Base-by-base conservation (phyloP, 23 tunicate genomes). In the Styela plicata region DNA sequence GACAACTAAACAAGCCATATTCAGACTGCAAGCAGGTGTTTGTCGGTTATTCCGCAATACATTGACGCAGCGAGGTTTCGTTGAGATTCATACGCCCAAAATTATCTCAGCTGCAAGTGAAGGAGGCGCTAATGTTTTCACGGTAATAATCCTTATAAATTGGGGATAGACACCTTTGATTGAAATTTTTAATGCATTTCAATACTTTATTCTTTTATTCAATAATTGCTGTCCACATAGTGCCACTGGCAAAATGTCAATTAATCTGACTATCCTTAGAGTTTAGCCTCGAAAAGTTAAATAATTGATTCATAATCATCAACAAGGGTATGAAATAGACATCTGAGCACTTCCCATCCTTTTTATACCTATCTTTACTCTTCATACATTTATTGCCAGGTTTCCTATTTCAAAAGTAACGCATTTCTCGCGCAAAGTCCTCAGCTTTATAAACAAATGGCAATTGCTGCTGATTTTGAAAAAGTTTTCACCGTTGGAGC, bases 391-490 rank as follows among this genome's bases (percentile, higher is more conserved):
- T 61, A 21, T 19, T 24, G 17, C 24, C 66, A 92, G 97, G 89
- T 93, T 0, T 89, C 95, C 1, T 96, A 96, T 82, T 96, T 96
- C 90, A 91, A 91, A 78, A 75, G 90, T 2, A 88, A 85, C 73
- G 99, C 99, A 1, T 96, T 71, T 70, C 83, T 96, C 19, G 99
- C 99, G 3, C 99, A 96, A 66, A 85, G 91, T 36, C 99, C 99
- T 2, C 99, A 96, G 83, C 82, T 96, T 34, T 96, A 96, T 90
- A 96, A 96, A 83, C 99, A 96, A 62, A 96, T 96, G 99, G 99
- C 99, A 27, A 96, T 96, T 30, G 99, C 99, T n/a, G 97, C 97
- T 24, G 99, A 96, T 75, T 96, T 96, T 84, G 95, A 89, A 28
- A 91, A 85, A 80, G 99, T 96, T 52, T 96, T 96, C 63, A 91